Evolutionary conservation across 2,888 invertebrate genomes (phyloP).

Genomic region (Charanyca ferruginea): DNA sequence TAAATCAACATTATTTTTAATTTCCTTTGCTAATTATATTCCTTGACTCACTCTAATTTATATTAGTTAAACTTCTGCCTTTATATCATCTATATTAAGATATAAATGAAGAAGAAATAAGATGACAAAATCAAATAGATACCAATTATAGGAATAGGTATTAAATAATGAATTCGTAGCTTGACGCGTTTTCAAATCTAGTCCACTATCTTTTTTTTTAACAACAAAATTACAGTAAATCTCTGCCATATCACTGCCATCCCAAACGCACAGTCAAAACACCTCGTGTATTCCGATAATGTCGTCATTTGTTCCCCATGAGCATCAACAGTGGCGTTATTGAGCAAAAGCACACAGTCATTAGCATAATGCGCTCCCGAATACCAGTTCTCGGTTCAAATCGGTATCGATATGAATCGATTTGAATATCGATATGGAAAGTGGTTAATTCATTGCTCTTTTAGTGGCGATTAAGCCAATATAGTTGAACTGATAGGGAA

Average conservation of each 20-base stretch:
- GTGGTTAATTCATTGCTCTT: slow-evolving; percentile 61
- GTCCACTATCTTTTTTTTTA: too few species aligned
- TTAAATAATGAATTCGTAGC: too few species aligned
- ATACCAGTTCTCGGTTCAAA: slow-evolving; percentile 58
- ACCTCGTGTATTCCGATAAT: slow-evolving; percentile 52
- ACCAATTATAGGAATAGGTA: too few species aligned
- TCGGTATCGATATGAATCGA: slow-evolving; percentile 57
- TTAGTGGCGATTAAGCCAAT: slow-evolving; percentile 49
- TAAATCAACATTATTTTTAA: too few species aligned
- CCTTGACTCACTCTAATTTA: too few species aligned
- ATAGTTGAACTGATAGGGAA: slow-evolving; percentile 32
- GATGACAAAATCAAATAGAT: too few species aligned
- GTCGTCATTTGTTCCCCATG: slow-evolving; percentile 56
- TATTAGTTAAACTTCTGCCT: too few species aligned
- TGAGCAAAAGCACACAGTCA: slow-evolving; percentile 60
- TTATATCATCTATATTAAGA: too few species aligned
- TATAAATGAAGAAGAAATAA: too few species aligned
- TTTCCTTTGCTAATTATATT: too few species aligned
- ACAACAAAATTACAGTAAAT: slow-evolving; percentile 13
- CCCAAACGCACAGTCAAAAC: slow-evolving; percentile 49
- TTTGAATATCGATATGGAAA: slow-evolving; percentile 56
- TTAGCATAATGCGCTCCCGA: slow-evolving; percentile 65
- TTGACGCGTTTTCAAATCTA: too few species aligned
- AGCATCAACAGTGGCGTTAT: slow-evolving; percentile 56
- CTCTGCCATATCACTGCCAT: slow-evolving; percentile 44